A percentile compares a stretch with the other conserved stretches of the same genome.
phyloP scores from a whole-genome alignment of 2,113 vertebrate genomes.

The Leptocoma aspasia region DNA sequence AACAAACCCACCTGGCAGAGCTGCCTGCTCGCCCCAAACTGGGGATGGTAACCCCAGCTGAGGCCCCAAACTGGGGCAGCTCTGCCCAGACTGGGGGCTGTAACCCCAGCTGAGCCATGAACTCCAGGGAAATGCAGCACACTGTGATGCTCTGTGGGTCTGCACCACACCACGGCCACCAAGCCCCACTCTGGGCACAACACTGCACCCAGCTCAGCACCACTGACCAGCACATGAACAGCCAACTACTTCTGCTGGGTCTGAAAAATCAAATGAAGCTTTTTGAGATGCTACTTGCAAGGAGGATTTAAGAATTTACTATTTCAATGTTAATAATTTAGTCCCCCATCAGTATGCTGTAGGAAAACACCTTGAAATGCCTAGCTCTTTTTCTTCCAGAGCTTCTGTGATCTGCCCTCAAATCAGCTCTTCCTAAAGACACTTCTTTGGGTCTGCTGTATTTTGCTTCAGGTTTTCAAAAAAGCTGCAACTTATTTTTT shows the following conservation, averaged over 20 bases:
- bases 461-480: constrained; percentile 8
- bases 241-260: background rate
- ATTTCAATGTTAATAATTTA: constrained; percentile 55
- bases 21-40: background rate
- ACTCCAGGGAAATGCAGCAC: background rate
- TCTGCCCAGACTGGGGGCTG: too few species aligned
- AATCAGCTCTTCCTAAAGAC: background rate
- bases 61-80: background rate
- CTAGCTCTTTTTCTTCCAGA: background rate
- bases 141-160: background rate
- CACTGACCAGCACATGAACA: background rate
- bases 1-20: background rate
- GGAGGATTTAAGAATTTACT: constrained; percentile 29
- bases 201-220: background rate
- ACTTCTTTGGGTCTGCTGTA: background rate
- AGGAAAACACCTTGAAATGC: constrained; percentile 18
- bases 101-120: background rate
- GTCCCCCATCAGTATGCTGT: background rate
- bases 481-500: background rate
- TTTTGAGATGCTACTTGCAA: background rate
- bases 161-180: background rate
- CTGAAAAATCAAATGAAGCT: background rate
- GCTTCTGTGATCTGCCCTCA: background rate
- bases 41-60: too few species aligned
- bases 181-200: rapidly evolving